Evolutionary conservation across 1,140 invertebrate genomes (phyloP), one percentile per base, ranked within the genome.

Genomic region (Ctenoplectra terminalis): DNA sequence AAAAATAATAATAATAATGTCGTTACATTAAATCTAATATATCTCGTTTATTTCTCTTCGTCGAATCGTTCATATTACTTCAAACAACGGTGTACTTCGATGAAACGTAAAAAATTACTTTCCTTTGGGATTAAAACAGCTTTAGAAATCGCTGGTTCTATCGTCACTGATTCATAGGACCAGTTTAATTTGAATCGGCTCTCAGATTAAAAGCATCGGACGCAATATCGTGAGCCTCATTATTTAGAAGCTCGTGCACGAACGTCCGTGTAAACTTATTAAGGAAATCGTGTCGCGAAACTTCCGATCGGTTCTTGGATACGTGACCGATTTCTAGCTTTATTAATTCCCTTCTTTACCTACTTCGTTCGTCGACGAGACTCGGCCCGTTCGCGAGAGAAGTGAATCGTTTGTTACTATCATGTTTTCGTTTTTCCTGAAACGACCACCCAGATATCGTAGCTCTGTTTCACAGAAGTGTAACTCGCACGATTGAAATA

Each of bases 391-490:
- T 31, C 34, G 9, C 52, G 37, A 15, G 37, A 15, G 64, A 63
- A 84, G 73, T 72, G 56, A 70, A 71, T 82, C 82, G 80, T 84
- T 84, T 70, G 70, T 84, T 84, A 82, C 63, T 54, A 82, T n/a
- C 61, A 48, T 63, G 74, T 82, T 82, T 83, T 83, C 79, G 82
- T 73, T 82, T 84, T 75, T 70, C 71, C 71, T 64, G 17, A 40
- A 43, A 20, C 37, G 23, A 9, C n/a, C 11, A 23, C 29, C 11
- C 58, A 8, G 73, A 78, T 60, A 77, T 77, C 66, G 66, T 46
- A n/a, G 46, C 46, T 26, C 29, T 4, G 71, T 76, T 56, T 69
- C 46, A 46, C 73, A 46, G 70, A 75, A 83, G 50, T 71, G 52
- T 37, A 43, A n/a, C 31, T 64, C 56, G 66, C n/a, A 23, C 43